Evolutionary conservation across 2,797 vertebrate genomes (phyloP), one percentile per base, ranked within the genome.

Genomic region (Fringilla coelebs): DNA sequence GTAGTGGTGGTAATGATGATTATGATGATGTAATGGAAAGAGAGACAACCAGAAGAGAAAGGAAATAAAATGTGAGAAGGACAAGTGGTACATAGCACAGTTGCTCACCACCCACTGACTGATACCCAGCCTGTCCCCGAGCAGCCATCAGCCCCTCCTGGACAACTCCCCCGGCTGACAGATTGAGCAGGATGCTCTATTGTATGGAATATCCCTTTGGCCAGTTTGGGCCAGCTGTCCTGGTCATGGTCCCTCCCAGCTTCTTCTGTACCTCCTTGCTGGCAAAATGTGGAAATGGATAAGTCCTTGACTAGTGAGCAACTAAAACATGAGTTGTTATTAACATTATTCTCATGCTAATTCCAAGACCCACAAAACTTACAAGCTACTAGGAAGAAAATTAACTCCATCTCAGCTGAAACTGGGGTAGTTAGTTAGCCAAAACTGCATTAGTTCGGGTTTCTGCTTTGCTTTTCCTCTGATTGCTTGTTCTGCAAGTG

Each of bases 391-490:
- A 36, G 34, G 17, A 71, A 54, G 32, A 71, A 71, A 75, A 87
- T 82, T 18, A 74, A 55, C 48, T 61, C 21, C 40, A n/a, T 36
- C 17, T 45, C 28, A 60, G 34, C 40, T 48, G 58, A 60, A 65
- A 61, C 20, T 12, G 41, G 38, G 13, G 34, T 31, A 52, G 34
- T 70, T 43, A 43, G 41, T 54, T 54, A 54, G 31, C 31, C 32
- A 13, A 54, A 32, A 20, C 52, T 54, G 40, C 36, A 57, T 78
- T 85, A 87, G 48, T 84, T 89, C 3, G 29, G 51, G 7, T 28
- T 85, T 90, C 54, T 89, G 41, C 41, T 36, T 89, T 66, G 70
- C 36, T 85, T 85, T 91, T 83, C 28, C 19, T 82, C n/a, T 67
- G 26, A 22, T 67, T 87, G 80, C 45, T 90, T 48, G 46, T 58